Evolutionary conservation across 2,113 vertebrate genomes (phyloP), one percentile per base, ranked within the genome.

Genomic region (Syngnathoides biaculeatus): DNA sequence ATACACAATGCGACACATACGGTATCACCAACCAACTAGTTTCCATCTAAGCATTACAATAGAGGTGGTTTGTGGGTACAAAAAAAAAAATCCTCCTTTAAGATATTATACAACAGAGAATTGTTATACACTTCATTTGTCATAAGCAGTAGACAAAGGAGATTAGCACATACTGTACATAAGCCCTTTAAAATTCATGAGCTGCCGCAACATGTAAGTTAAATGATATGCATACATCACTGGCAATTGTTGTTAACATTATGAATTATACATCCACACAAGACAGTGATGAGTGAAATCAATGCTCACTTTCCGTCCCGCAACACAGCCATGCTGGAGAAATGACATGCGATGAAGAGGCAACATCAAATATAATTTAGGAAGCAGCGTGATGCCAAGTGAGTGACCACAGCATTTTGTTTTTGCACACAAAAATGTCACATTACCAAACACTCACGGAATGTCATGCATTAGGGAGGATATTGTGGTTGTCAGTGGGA

Each of bases 251-350:
- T 74, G 59, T 62, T 42, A 62, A 64, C 79, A 77, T 84, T 76
- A 89, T 89, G 82, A 89, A 88, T 89, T 86, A 88, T 85, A 84
- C 83, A 87, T 84, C 78, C 80, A 71, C 73, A 71, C 74, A 83
- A 87, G 80, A 82, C 74, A 79, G 74, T 85, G 78, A 86, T 82
- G 85, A 85, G 80, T 73, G 69, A 84, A 84, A 87, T 87, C 43
- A 85, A 80, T 73, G 84, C 77, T 82, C 75, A 67, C 57, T 75
- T 74, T 75, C 72, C 69, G 43, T 64, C 74, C 47, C 43, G 48
- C 40, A 74, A 64, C 60, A 64, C 19, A 10, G 38, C 68, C 69
- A 45, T 38, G 71, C 19, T 65, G 35, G 53, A 59, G 53, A 77
- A 64, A 74, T 77, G 79, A 75, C 69, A 80, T 68, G 62, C 50